phyloP scores from a whole-genome alignment of 1,140 invertebrate genomes.

The Bombus haemorrhoidalis region DNA sequence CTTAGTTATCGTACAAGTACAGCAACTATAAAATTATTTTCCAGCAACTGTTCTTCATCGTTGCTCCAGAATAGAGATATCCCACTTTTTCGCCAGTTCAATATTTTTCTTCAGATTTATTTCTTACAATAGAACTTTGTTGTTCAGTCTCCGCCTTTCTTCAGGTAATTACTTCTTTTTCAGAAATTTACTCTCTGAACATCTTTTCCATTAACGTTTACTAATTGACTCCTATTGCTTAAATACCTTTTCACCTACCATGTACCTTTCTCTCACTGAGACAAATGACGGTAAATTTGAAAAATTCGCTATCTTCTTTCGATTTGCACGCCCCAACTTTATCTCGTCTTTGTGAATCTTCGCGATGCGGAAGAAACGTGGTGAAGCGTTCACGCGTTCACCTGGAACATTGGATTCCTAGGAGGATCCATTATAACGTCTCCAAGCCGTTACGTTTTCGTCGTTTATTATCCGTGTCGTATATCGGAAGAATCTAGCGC shows the following conservation, averaged over 20 bases:
- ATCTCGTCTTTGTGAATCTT: background rate
- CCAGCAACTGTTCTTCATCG: too few relatives aligned
- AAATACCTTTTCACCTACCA: background rate
- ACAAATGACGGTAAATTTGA: background rate
- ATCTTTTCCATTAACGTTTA: background rate
- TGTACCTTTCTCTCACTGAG: background rate
- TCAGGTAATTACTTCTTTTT: too few relatives aligned
- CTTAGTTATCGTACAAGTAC: too few relatives aligned
- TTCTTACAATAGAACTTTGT: background rate
- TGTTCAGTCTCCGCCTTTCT: too few relatives aligned
- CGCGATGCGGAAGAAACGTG: background rate
- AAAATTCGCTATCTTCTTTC: background rate
- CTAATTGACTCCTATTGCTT: background rate
- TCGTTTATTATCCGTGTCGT: background rate
- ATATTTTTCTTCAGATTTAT: background rate
- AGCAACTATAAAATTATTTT: too few relatives aligned
- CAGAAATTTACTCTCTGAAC: background rate
- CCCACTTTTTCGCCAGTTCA: too few relatives aligned
- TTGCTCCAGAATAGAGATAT: too few relatives aligned
- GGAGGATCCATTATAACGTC: background rate
- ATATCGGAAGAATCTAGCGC: too few relatives aligned
- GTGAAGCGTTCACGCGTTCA: background rate
- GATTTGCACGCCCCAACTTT: constrained; percentile 1
- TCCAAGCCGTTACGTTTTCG: background rate
- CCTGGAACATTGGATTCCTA: background rate